A percentile compares a stretch with the other conserved stretches of the same genome.
Conservation (phyloP, 2,888 invertebrate genomes). For the Rhagium mordax region DNA sequence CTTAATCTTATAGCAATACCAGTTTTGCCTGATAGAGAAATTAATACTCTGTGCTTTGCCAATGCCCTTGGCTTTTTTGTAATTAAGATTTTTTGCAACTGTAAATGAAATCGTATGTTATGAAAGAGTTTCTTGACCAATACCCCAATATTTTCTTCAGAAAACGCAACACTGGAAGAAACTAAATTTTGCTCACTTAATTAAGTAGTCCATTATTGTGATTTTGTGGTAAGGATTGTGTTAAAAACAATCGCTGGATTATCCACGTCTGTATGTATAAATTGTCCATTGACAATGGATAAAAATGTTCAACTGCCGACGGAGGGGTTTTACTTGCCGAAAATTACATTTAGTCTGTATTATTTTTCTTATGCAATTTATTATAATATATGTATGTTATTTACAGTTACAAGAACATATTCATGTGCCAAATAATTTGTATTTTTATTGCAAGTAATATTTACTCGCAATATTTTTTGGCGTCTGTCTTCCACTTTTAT, state of each 20-base stretch:
- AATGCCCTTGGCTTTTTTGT: slow-evolving; percentile 54
- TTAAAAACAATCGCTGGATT: too few relatives aligned
- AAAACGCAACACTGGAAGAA: background rate
- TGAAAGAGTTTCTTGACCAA: background rate
- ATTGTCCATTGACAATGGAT: too few relatives aligned
- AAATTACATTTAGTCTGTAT: too few relatives aligned
- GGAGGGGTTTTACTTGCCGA: too few relatives aligned
- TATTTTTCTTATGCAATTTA: too few relatives aligned
- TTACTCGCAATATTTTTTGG: slow-evolving; percentile 59
- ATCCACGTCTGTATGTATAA: too few relatives aligned
- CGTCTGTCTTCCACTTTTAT: slow-evolving; percentile 67
- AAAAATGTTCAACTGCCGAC: too few relatives aligned
- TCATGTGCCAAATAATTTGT: slow-evolving; percentile 59
- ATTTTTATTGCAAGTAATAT: slow-evolving; percentile 56
- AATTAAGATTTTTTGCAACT: slow-evolving; percentile 42
- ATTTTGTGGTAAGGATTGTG: too few relatives aligned
- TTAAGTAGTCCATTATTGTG: too few relatives aligned
- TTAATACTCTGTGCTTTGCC: slow-evolving; percentile 66
- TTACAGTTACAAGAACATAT: slow-evolving; percentile 29
- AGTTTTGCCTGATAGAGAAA: slow-evolving; percentile 66
- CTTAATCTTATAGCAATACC: slow-evolving; percentile 66
- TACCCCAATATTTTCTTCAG: too few relatives aligned
- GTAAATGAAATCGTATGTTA: background rate
- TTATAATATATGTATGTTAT: too few relatives aligned
- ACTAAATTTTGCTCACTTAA: too few relatives aligned